Evolutionary conservation across 2,888 invertebrate genomes (phyloP).

Genomic region (Trachelus troglodyta): DNA sequence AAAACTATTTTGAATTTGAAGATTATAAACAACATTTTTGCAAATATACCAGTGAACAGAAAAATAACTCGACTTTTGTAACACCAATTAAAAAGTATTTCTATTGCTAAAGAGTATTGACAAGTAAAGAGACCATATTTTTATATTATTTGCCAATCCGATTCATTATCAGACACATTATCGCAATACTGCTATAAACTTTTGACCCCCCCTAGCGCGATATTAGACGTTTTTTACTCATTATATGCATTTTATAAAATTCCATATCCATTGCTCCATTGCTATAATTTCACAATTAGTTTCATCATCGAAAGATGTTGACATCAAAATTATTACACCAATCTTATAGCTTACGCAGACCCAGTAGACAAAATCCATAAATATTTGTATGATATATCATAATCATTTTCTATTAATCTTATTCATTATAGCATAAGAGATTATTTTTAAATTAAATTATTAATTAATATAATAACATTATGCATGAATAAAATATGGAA

Average conservation of each 20-base stretch:
- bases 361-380: neutral
- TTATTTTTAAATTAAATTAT: neutral
- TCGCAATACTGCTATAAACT: constrained; percentile 42
- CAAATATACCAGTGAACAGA: neutral
- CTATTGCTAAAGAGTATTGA: neutral
- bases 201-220: constrained; percentile 46
- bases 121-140: constrained; percentile 43
- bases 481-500: neutral
- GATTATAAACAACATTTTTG: neutral
- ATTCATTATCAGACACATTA: constrained; percentile 39
- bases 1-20: neutral
- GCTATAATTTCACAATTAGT: constrained; percentile 46
- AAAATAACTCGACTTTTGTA: neutral
- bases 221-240: constrained; percentile 27
- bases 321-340: constrained; percentile 13
- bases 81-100: neutral
- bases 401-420: neutral
- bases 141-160: constrained; percentile 28
- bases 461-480: neutral
- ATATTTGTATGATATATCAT: neutral
- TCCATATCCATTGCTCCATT: constrained; percentile 30
- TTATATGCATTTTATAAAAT: neutral
- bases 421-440: neutral
- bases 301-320: constrained; percentile 42
- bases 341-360: neutral